phyloP scores from a whole-genome alignment of 2,888 invertebrate species.

The Deroplatys truncata region DNA sequence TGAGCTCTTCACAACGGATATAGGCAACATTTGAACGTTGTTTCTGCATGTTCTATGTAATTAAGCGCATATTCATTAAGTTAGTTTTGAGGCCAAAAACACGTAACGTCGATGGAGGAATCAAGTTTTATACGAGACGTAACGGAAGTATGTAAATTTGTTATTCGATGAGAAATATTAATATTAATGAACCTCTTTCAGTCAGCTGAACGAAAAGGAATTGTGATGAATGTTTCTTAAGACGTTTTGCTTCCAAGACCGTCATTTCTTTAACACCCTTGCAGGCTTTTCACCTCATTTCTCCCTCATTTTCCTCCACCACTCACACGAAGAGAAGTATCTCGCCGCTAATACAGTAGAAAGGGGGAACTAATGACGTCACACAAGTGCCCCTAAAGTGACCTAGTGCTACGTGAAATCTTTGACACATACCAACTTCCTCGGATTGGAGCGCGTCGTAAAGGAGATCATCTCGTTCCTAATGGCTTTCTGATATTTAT shows the following conservation, averaged over 20 bases:
- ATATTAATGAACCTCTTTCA: too few relatives aligned
- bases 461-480: neutral
- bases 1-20: too few relatives aligned
- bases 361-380: neutral
- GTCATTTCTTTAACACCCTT: neutral
- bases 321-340: neutral
- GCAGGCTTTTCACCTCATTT: neutral
- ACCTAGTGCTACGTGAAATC: neutral
- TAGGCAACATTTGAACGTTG: too few relatives aligned
- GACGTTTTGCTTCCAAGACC: neutral
- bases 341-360: neutral
- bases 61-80: too few relatives aligned
- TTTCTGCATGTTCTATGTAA: too few relatives aligned
- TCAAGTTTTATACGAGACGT: too few relatives aligned
- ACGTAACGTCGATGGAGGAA: too few relatives aligned
- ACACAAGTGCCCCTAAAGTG: neutral
- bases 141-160: too few relatives aligned
- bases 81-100: too few relatives aligned
- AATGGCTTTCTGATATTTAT: neutral
- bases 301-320: neutral
- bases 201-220: too few relatives aligned
- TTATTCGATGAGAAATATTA: too few relatives aligned
- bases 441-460: neutral
- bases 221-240: neutral
- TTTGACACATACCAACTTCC: neutral